Conservation (phyloP, 1,140 invertebrate genomes). For the Drosophila arizonae region DNA sequence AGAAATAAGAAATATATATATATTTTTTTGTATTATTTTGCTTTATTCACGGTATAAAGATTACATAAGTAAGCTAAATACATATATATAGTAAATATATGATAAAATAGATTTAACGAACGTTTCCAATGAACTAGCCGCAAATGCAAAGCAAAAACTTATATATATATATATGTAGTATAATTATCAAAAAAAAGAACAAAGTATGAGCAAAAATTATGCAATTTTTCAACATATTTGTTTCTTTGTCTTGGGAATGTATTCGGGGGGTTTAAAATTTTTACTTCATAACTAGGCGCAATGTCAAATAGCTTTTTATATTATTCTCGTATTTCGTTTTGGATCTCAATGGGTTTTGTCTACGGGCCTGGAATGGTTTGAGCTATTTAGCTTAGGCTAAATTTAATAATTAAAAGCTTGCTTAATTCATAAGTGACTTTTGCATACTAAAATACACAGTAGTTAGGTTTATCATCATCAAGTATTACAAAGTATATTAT, state of each 20-base stretch:
- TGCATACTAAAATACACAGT: slow-evolving; percentile 56
- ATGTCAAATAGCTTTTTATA: background rate
- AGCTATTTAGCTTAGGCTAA: slow-evolving; percentile 46
- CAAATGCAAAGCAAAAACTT: slow-evolving; percentile 38
- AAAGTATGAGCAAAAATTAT: slow-evolving; percentile 15
- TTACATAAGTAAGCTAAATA: slow-evolving; percentile 32
- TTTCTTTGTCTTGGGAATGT: slow-evolving; percentile 7
- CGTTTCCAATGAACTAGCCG: slow-evolving; percentile 53
- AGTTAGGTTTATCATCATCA: slow-evolving; percentile 25
- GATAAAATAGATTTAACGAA: slow-evolving; percentile 51
- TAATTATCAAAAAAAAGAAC: slow-evolving; percentile 18
- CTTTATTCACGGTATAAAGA: slow-evolving; percentile 47
- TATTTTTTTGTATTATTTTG: slow-evolving; percentile 22
- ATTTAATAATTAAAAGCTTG: slow-evolving; percentile 69
- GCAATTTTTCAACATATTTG: slow-evolving; percentile 2
- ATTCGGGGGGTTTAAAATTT: slow-evolving; percentile 3
- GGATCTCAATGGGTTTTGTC: background rate
- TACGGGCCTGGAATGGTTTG: background rate
- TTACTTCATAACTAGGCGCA: slow-evolving; percentile 4
- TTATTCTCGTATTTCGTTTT: slow-evolving; percentile 1
- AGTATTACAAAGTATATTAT: slow-evolving; percentile 31
- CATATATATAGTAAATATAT: slow-evolving; percentile 16
- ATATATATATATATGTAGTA: slow-evolving; percentile 11
- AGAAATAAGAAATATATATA: too few species aligned
- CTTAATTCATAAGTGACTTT: slow-evolving; percentile 78